These are phyloP conservation scores for Accipiter cooperii DNA, from an alignment of 2,113 vertebrate species.

Conservation along the genomic window DNA sequence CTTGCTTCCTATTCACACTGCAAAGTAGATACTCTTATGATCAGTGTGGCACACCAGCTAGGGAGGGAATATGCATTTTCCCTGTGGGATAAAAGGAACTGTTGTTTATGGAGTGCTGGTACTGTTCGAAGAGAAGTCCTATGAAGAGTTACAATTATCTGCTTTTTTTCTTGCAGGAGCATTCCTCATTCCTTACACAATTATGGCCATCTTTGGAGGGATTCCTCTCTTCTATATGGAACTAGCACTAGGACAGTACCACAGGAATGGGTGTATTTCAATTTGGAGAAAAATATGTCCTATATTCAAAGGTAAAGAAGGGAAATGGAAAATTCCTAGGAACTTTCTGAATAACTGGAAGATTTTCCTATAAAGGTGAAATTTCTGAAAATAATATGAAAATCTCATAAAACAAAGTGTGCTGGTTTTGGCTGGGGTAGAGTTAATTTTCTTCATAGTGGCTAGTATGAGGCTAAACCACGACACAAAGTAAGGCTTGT, in stretches of 20 bases:
- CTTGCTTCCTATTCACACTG: neutral
- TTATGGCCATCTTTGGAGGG: conserved; percentile 97
- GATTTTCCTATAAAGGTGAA: neutral
- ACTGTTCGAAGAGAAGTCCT: neutral
- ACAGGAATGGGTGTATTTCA: conserved; percentile 96
- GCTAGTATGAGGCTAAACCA: neutral
- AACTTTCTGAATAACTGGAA: neutral
- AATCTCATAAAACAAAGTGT: neutral
- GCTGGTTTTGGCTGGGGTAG: neutral
- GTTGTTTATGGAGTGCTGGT: neutral
- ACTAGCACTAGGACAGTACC: conserved; percentile 93
- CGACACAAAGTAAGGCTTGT: neutral
- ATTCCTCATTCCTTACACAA: conserved; percentile 91
- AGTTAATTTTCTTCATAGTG: neutral
- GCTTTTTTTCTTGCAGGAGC: conserved; percentile 78
- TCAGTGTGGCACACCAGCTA: neutral
- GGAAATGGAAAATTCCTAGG: neutral
- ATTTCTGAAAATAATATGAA: neutral
- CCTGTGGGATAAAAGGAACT: neutral
- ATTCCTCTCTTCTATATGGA: conserved; percentile 99
- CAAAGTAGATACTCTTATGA: neutral
- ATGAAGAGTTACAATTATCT: neutral
- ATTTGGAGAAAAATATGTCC: conserved; percentile 97
- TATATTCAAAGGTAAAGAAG: conserved; percentile 92
- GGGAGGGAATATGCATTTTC: neutral